Conservation (phyloP, 1,140 invertebrate species). For the Drosophila oshimai region DNA sequence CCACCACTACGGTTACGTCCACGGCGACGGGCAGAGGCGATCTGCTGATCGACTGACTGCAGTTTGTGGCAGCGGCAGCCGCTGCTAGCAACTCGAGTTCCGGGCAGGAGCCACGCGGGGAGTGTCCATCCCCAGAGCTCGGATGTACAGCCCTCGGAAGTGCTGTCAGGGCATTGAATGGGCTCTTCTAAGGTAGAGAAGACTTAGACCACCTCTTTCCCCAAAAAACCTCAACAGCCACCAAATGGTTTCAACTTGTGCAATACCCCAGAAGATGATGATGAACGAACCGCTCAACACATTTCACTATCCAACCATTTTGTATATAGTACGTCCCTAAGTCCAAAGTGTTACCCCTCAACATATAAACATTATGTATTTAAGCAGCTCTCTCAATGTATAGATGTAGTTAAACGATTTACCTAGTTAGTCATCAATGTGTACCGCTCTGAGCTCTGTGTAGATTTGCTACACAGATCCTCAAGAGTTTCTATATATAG, state of each 20-base stretch:
- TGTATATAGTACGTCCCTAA: conserved; percentile 29
- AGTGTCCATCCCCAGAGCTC: conserved; percentile 33
- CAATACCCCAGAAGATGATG: conserved; percentile 42
- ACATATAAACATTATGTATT: background rate
- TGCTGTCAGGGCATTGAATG: conserved; percentile 68
- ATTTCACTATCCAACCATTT: background rate
- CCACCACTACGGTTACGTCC: conserved; percentile 1
- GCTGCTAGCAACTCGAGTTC: conserved; percentile 27
- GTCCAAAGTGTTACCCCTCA: conserved; percentile 3
- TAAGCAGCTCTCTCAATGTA: conserved; percentile 25
- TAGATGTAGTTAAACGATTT: conserved; percentile 20
- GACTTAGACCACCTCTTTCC: background rate
- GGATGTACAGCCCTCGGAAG: conserved; percentile 59
- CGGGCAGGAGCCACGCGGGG: conserved; percentile 3
- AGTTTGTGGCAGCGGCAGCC: conserved; percentile 41
- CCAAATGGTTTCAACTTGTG: conserved; percentile 77
- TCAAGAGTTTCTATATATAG: background rate
- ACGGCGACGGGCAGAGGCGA: conserved; percentile 11
- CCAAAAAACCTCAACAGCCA: conserved; percentile 26
- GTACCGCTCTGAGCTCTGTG: conserved; percentile 23
- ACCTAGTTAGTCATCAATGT: conserved; percentile 65
- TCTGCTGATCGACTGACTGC: conserved; percentile 46
- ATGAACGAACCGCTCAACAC: background rate
- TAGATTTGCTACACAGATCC: conserved; percentile 8
- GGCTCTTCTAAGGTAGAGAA: conserved; percentile 52